Evolutionary conservation across 30 jellyfish, hydroid and myxozoan genomes (phyloP).

Genomic region (Aurelia aurita): DNA sequence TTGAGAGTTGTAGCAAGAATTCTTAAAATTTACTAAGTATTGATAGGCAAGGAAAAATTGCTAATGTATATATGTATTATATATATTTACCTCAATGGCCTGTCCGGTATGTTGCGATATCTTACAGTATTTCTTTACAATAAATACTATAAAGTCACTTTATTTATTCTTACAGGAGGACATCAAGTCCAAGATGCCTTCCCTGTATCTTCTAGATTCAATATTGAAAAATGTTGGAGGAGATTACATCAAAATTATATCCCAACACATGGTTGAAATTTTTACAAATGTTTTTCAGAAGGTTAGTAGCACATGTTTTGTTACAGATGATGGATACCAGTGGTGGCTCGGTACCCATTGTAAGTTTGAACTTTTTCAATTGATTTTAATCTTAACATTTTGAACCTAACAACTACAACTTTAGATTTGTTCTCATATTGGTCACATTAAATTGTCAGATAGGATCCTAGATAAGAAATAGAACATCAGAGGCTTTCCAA

Average conservation of each 20-base stretch:
- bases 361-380: background rate
- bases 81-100: too few species aligned
- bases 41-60: too few species aligned
- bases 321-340: background rate
- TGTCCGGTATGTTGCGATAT: too few species aligned
- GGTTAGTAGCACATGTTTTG: constrained; percentile 45
- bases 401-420: too few species aligned
- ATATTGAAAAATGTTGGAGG: constrained; percentile 92
- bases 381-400: background rate
- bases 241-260: constrained; percentile 46
- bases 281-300: constrained; percentile 83
- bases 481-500: too few species aligned
- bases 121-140: too few species aligned
- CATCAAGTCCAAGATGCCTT: constrained; percentile 75
- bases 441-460: too few species aligned
- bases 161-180: constrained; percentile 50
- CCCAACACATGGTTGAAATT: constrained; percentile 66
- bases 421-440: background rate
- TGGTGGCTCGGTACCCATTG: too few species aligned
- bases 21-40: too few species aligned
- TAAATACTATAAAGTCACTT: background rate
- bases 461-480: background rate
- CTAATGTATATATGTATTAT: too few species aligned
- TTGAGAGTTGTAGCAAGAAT: too few species aligned
- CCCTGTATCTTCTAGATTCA: constrained; percentile 95